Conservation (phyloP, 2,888 invertebrate genomes). For the Cheilosia scutellata region DNA sequence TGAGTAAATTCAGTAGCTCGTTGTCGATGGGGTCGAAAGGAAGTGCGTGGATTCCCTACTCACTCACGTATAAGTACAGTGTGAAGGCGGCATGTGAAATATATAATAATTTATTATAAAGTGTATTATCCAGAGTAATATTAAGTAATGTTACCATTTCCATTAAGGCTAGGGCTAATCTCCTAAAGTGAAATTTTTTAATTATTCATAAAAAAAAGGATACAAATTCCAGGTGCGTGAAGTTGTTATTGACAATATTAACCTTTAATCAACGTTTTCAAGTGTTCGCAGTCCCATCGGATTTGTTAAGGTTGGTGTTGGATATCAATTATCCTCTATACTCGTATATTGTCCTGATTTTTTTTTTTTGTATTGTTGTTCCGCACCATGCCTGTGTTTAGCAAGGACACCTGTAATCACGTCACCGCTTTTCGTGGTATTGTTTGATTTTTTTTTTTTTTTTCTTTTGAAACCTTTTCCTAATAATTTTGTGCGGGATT, state of each 20-base stretch:
- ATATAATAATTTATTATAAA: slow-evolving; percentile 32
- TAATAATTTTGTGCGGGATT: slow-evolving; percentile 27
- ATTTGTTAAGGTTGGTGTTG: slow-evolving; percentile 61
- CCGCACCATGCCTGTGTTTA: slow-evolving; percentile 7
- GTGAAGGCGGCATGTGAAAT: slow-evolving; percentile 52
- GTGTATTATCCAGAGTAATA: slow-evolving; percentile 32
- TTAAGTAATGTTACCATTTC: slow-evolving; percentile 52
- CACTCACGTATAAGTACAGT: slow-evolving; percentile 26
- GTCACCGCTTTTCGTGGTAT: slow-evolving; percentile 51
- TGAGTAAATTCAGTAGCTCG: slow-evolving; percentile 47
- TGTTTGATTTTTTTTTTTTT: slow-evolving; percentile 20
- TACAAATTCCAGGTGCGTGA: slow-evolving; percentile 14
- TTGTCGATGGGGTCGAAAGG: slow-evolving; percentile 60
- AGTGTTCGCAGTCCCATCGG: slow-evolving; percentile 43
- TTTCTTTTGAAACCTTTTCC: slow-evolving; percentile 8
- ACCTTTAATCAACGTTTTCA: slow-evolving; percentile 27
- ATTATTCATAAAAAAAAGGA: slow-evolving; percentile 14
- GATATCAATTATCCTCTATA: slow-evolving; percentile 51
- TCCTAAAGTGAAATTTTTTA: slow-evolving; percentile 14
- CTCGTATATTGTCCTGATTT: slow-evolving; percentile 22
- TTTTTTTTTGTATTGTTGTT: slow-evolving; percentile 1
- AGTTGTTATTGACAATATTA: slow-evolving; percentile 25
- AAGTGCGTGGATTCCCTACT: slow-evolving; percentile 30
- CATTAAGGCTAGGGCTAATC: slow-evolving; percentile 15
- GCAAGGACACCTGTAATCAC: slow-evolving; percentile 74